These are phyloP conservation scores for Halcyon leucocephala DNA, from an alignment of 2,797 vertebrate genomes.

Conservation along the genomic window DNA sequence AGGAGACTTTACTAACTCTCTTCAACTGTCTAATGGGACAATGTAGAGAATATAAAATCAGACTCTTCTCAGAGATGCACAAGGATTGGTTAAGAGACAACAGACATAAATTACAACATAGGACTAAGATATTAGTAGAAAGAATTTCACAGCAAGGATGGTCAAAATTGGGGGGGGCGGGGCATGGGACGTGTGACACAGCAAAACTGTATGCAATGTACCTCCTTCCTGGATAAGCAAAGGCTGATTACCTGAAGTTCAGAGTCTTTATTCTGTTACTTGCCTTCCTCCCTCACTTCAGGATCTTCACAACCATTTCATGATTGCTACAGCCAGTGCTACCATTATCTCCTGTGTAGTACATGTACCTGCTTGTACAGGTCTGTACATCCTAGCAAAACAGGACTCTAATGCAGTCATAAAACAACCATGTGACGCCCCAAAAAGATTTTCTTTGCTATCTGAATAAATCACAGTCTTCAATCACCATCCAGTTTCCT, in stretches of 20 bases:
- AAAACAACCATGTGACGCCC: background rate
- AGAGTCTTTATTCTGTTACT: background rate
- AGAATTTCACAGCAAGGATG: background rate
- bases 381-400: background rate
- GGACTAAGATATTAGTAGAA: background rate
- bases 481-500: background rate
- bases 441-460: background rate
- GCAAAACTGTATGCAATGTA: background rate
- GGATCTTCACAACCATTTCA: background rate
- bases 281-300: background rate
- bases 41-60: background rate
- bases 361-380: background rate
- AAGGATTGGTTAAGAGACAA: background rate
- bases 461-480: background rate
- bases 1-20: background rate
- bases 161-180: background rate
- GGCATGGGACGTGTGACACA: no score
- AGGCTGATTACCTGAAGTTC: background rate
- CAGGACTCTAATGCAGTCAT: background rate
- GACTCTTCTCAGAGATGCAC: background rate
- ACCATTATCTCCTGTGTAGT: background rate
- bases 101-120: background rate
- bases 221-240: background rate
- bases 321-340: background rate
- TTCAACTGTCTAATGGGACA: background rate